Percentiles rank a stretch among this genome's conserved stretches.
These are phyloP conservation scores for Phalacrocorax pelagicus DNA, from an alignment of 2,113 vertebrate species.

Conservation along the genomic window DNA sequence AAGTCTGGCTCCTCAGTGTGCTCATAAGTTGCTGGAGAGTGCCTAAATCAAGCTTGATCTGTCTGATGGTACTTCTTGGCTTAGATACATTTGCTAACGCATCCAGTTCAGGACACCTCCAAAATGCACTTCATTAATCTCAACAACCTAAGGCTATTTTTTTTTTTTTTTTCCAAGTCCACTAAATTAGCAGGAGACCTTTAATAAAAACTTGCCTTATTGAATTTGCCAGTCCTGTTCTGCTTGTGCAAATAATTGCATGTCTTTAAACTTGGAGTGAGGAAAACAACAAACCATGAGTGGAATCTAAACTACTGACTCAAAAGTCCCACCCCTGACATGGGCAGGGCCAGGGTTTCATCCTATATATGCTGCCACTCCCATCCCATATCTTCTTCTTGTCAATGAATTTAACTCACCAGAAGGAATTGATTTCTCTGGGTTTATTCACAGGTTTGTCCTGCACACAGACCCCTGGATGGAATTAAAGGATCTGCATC, in stretches of 20 bases:
- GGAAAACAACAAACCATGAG: neutral
- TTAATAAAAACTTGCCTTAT: slow-evolving; percentile 26
- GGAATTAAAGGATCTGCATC: neutral
- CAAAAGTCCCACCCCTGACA: neutral
- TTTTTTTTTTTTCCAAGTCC: slow-evolving; percentile 3
- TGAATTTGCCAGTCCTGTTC: neutral
- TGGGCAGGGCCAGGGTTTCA: neutral
- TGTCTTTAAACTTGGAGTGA: neutral
- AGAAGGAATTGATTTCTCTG: slow-evolving; percentile 25
- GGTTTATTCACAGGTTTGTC: neutral
- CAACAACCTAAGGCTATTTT: neutral
- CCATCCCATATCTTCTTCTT: neutral
- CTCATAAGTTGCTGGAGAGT: neutral
- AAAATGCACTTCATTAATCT: slow-evolving; percentile 11
- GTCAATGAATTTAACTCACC: neutral
- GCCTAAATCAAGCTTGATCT: neutral
- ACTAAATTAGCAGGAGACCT: slow-evolving; percentile 14
- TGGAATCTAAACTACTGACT: slow-evolving; percentile 25
- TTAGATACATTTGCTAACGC: slow-evolving; percentile 3
- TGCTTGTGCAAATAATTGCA: neutral
- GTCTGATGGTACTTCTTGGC: neutral
- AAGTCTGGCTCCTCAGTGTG: neutral
- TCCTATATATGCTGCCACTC: neutral
- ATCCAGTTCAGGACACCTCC: neutral
- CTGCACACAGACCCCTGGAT: neutral